These are phyloP conservation scores for Mormyrus proboscirostris DNA, from an alignment of 2,797 vertebrate genomes.

Conservation along the genomic window DNA sequence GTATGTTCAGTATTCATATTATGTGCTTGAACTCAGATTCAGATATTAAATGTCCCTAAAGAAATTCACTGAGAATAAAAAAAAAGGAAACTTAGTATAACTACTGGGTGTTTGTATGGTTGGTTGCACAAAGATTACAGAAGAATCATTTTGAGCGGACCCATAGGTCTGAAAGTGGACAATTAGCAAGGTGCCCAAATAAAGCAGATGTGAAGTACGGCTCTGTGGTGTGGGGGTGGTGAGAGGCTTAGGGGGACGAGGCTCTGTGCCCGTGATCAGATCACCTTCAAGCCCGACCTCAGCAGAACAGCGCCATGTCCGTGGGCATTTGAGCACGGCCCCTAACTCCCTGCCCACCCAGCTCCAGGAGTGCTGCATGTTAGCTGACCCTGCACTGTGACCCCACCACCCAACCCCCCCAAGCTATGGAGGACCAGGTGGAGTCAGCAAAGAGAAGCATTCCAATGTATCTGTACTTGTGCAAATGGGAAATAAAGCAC, in stretches of 20 bases:
- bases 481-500: not conserved
- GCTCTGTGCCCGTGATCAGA: not conserved
- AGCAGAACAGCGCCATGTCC: not conserved
- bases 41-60: not conserved
- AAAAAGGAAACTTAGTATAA: not conserved
- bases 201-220: not conserved
- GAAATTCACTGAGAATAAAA: not conserved
- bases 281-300: not conserved
- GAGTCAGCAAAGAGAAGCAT: not conserved
- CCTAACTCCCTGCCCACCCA: not conserved
- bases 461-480: not conserved
- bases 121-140: not conserved
- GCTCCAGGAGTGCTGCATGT: not conserved
- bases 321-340: not conserved
- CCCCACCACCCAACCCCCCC: too few species aligned
- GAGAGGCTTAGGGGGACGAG: not conserved
- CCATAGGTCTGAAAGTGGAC: not conserved
- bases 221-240: not conserved
- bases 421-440: not conserved
- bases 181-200: not conserved
- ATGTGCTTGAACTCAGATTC: constrained; percentile 4
- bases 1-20: constrained; percentile 2
- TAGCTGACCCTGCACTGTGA: not conserved
- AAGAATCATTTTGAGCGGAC: not conserved
- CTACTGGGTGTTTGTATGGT: not conserved